A percentile compares a stretch with the other conserved stretches of the same genome.
Conservation (phyloP, 2,113 vertebrate species). For the Zosterops hypoxanthus region DNA sequence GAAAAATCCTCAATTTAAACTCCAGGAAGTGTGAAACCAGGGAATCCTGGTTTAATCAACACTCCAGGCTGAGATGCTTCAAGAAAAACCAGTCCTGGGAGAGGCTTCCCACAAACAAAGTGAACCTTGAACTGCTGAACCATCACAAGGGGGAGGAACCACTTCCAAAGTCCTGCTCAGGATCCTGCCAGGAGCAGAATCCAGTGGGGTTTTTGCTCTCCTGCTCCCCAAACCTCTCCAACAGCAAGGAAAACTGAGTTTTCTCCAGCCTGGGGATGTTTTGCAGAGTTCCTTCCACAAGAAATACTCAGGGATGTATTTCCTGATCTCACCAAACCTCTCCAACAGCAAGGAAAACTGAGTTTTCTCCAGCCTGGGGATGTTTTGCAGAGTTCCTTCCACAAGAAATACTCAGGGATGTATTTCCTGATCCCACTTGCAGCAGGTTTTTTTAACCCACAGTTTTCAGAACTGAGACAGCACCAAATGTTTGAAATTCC, state of each 20-base stretch:
- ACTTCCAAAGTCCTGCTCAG: background rate
- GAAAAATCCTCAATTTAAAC: background rate
- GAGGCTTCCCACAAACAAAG: background rate
- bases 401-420: fast-evolving
- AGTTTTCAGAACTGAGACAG: background rate
- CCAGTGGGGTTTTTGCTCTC: background rate
- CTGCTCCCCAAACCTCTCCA: background rate
- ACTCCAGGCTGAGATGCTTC: background rate
- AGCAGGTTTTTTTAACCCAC: fast-evolving
- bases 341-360: background rate
- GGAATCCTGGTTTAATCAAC: background rate
- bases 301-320: background rate
- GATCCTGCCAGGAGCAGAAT: background rate
- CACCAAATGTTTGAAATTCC: background rate
- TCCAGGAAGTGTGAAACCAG: background rate
- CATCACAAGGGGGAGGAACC: fast-evolving
- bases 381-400: background rate
- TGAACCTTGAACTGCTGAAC: background rate
- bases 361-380: fast-evolving
- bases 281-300: fast-evolving
- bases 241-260: background rate
- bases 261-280: fast-evolving
- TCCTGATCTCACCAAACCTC: background rate
- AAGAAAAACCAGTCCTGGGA: background rate
- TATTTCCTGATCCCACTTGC: background rate